Evolutionary conservation across 2,888 invertebrate species (phyloP).

Genomic region (Strigamia transsilvanica): DNA sequence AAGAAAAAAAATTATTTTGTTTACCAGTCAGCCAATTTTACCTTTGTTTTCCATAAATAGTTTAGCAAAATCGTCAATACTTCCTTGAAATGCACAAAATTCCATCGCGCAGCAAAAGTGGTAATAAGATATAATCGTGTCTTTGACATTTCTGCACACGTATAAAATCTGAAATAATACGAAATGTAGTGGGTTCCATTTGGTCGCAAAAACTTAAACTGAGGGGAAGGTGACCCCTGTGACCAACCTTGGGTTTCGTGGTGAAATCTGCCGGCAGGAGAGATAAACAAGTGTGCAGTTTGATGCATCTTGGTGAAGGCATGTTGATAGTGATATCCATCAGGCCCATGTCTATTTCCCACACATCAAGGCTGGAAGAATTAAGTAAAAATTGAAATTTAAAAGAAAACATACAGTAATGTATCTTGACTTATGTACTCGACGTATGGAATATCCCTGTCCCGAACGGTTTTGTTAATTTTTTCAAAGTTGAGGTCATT

Average conservation of each 20-base stretch:
- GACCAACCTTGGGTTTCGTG: background rate
- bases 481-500: constrained; percentile 75
- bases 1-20: background rate
- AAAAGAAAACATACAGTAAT: background rate
- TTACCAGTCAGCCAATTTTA: background rate
- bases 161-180: background rate
- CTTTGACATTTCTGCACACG: background rate
- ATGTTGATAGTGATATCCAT: background rate
- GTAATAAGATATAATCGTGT: background rate
- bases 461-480: constrained; percentile 67
- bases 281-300: background rate
- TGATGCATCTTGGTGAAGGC: background rate
- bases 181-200: too few relatives aligned
- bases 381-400: background rate
- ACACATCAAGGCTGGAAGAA: background rate
- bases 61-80: background rate
- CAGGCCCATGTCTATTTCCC: background rate
- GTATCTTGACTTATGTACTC: background rate
- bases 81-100: background rate
- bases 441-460: background rate
- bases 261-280: background rate
- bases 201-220: too few relatives aligned
- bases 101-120: background rate
- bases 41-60: background rate
- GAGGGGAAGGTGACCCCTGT: too few relatives aligned